A percentile compares a stretch with the other conserved stretches of the same genome.
These are phyloP conservation scores for Lasioglossum baleicum DNA, from an alignment of 1,140 invertebrate genomes.

Conservation along the genomic window DNA sequence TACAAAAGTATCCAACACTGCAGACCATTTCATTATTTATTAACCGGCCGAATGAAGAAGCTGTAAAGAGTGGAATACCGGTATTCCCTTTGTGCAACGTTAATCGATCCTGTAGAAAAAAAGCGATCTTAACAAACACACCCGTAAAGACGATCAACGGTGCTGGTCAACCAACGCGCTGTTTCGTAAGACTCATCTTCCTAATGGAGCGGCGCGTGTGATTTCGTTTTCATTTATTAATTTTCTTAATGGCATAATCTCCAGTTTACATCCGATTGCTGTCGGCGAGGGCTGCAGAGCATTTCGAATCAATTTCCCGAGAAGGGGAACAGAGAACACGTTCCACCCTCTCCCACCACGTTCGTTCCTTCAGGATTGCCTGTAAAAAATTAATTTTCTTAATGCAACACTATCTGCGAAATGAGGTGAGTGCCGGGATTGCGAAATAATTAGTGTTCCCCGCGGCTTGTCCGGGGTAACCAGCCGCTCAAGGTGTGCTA, in stretches of 20 bases:
- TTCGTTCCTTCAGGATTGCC: background rate
- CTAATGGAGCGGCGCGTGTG: slow-evolving; percentile 46
- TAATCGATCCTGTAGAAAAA: too few species aligned
- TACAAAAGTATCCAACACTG: too few species aligned
- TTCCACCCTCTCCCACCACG: background rate
- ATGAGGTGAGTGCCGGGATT: slow-evolving; percentile 60
- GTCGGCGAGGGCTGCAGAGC: background rate
- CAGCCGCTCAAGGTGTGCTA: slow-evolving; percentile 13
- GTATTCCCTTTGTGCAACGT: too few species aligned
- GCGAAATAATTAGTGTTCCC: slow-evolving; percentile 61
- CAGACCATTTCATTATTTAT: too few species aligned
- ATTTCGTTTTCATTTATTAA: slow-evolving; percentile 62
- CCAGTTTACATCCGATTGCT: slow-evolving; percentile 55
- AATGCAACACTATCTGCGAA: slow-evolving; percentile 62
- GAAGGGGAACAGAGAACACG: background rate
- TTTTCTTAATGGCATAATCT: slow-evolving; percentile 62
- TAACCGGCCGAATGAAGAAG: too few species aligned
- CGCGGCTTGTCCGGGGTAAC: slow-evolving; percentile 4
- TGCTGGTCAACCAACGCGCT: background rate
- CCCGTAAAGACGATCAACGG: background rate
- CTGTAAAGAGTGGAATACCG: too few species aligned
- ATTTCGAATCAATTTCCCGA: slow-evolving; percentile 49
- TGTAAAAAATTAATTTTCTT: slow-evolving; percentile 63
- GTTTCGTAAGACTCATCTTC: slow-evolving; percentile 46
- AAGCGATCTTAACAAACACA: background rate